phyloP scores from a whole-genome alignment of 2,113 vertebrate genomes.

The Mesoclemmys tuberculata region DNA sequence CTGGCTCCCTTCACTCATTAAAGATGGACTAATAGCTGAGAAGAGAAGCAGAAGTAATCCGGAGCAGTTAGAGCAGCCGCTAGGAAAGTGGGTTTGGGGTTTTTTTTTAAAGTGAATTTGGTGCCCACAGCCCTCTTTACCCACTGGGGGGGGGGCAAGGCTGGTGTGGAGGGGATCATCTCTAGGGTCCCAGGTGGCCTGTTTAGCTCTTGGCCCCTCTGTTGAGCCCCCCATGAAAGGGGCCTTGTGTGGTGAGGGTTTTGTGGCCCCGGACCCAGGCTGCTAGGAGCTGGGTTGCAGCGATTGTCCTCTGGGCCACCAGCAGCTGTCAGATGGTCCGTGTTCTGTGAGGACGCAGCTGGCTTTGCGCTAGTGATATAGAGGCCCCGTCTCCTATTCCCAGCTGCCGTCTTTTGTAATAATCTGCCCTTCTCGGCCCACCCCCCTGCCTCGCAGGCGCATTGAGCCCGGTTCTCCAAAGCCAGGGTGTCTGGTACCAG shows the following conservation, averaged over 20 bases:
- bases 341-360: neutral
- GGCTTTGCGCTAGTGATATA: neutral
- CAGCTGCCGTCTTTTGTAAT: neutral
- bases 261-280: neutral
- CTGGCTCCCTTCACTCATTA: conserved; percentile 75
- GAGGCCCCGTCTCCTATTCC: neutral
- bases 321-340: neutral
- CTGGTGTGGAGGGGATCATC: neutral
- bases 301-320: neutral
- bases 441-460: too few species aligned
- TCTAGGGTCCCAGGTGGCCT: neutral
- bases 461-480: too few species aligned
- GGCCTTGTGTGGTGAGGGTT: neutral
- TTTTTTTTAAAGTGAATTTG: accelerated
- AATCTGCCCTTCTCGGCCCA: neutral
- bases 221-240: neutral
- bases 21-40: conserved; percentile 56
- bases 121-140: accelerated
- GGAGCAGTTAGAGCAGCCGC: neutral
- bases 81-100: neutral
- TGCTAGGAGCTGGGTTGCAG: neutral
- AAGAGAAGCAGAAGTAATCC: conserved; percentile 72
- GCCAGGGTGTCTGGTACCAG: neutral
- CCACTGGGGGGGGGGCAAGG: too few species aligned
- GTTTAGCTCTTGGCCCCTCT: neutral